Base-by-base conservation (phyloP, 2,888 invertebrate genomes). In the Sinhomidia bicolor region DNA sequence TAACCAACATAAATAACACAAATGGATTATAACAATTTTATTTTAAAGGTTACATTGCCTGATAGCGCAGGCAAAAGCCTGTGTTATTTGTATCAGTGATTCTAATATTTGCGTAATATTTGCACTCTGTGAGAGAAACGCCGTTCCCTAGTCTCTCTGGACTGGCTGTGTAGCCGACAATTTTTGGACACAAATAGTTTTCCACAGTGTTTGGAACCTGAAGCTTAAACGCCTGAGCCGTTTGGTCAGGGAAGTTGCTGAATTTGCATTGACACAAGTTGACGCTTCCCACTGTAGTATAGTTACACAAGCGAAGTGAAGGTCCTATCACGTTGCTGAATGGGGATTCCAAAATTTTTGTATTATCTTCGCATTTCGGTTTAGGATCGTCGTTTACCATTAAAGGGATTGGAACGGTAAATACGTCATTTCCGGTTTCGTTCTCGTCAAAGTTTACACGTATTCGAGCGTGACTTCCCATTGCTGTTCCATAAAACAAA, bases 381-480 rank as follows among this genome's bases (percentile, higher is more conserved):
- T 41, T 23, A 17, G 62, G 29, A 81, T 60, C n/a, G n/a, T 36
- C 3, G n/a, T 20, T 12, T 47, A 47, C n/a, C n/a, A 2, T 47
- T n/a, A 20, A 17, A 9, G 47, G 54, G 3, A 79, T 6, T 29
- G 44, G 17, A 10, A 79, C 79, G 41, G 10, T 71, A 47, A 89
- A 89, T 3, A 89, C 5, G 26, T 89, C 89, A 44, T 85, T 84
- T 12, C 89, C 89, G 0, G 68, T 54, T 57, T 90, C 90, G 29
- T 68, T 88, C 32, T 88, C 81, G 76, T 90, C 90, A 57, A 90
- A 90, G 78, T 90, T 85, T 0, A 90, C 90, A 0, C 81, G 80
- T 4, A 90, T 26, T 14, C 78, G 32, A 29, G 62, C 26, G 29
- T 89, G 85, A n/a, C 89, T 80, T 32, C 80, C 84, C 51, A 78